Percentiles rank a stretch among this genome's conserved stretches.
Evolutionary conservation across 2,797 vertebrate genomes (phyloP).

Genomic region (Yasuhikotakia modesta): DNA sequence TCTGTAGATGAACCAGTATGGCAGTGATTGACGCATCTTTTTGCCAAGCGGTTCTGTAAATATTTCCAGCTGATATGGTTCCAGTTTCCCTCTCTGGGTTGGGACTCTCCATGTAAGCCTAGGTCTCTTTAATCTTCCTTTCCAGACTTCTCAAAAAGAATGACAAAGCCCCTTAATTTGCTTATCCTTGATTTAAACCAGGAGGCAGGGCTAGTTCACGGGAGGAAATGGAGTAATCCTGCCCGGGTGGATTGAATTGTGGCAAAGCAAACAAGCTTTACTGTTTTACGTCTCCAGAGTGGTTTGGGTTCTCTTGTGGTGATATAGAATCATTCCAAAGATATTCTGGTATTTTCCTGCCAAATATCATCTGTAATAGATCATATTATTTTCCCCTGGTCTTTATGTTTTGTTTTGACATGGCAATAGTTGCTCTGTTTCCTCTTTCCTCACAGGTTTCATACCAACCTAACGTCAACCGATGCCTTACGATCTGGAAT

Average conservation of each 20-base stretch:
- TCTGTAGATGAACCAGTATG: conserved; percentile 25
- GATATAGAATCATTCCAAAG: conserved; percentile 59
- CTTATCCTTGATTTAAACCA: conserved; percentile 66
- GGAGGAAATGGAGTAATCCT: conserved; percentile 64
- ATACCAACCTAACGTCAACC: conserved; percentile 39
- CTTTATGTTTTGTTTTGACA: conserved; percentile 64
- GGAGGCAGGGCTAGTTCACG: conserved; percentile 56
- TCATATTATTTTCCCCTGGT: conserved; percentile 60
- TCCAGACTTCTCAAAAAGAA: conserved; percentile 60
- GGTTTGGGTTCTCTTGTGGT: conserved; percentile 57
- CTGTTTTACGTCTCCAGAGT: conserved; percentile 62
- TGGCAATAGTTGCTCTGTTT: conserved; percentile 55
- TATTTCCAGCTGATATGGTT: conserved; percentile 58
- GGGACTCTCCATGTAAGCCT: conserved; percentile 55
- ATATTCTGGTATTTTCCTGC: conserved; percentile 61
- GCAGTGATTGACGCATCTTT: conserved; percentile 38
- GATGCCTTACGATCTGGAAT: conserved; percentile 34
- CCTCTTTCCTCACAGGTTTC: conserved; percentile 43
- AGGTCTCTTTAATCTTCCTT: conserved; percentile 60
- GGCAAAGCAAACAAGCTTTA: conserved; percentile 64
- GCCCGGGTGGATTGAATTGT: conserved; percentile 64
- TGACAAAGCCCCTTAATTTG: conserved; percentile 65
- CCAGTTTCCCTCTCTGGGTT: conserved; percentile 40
- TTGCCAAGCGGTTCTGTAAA: conserved; percentile 54
- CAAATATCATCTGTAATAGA: conserved; percentile 62